phyloP scores from a whole-genome alignment of 2,797 vertebrate genomes.

The Falco naumanni region DNA sequence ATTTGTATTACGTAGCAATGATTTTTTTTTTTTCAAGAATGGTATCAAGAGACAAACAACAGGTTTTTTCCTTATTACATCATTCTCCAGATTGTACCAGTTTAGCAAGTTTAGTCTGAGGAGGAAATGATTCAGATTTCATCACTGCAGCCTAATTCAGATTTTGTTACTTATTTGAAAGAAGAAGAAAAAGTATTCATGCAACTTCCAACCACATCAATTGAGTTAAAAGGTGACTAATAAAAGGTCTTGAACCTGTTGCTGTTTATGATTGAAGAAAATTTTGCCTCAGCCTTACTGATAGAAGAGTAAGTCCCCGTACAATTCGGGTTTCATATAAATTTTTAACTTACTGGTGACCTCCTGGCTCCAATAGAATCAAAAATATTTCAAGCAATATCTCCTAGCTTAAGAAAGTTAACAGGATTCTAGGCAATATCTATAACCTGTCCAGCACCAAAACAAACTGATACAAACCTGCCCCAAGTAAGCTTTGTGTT shows the following conservation, averaged over 20 bases:
- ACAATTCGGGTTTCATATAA: neutral
- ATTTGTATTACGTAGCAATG: conserved; percentile 44
- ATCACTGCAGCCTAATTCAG: conserved; percentile 63
- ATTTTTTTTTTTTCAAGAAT: conserved; percentile 51
- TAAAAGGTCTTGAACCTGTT: conserved; percentile 52
- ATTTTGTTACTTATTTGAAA: conserved; percentile 68
- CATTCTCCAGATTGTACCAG: conserved; percentile 61
- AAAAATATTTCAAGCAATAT: neutral
- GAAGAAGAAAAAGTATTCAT: conserved; percentile 41
- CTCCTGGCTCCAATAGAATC: neutral
- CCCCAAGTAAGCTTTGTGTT: neutral
- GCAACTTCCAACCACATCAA: conserved; percentile 67
- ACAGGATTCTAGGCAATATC: neutral
- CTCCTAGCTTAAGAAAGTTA: neutral
- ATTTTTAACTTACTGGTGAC: neutral
- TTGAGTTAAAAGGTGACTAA: conserved; percentile 67
- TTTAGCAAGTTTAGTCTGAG: conserved; percentile 60
- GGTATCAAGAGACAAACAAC: conserved; percentile 55
- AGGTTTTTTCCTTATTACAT: conserved; percentile 66
- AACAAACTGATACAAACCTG: neutral
- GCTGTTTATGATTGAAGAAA: conserved; percentile 31
- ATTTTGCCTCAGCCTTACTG: conserved; percentile 11
- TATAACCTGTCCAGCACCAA: neutral
- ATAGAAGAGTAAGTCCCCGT: neutral
- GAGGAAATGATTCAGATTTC: conserved; percentile 70